Percentiles rank a stretch among this genome's conserved stretches.
These are phyloP conservation scores for Pemphigus obesinymphae DNA, from an alignment of 1,140 invertebrate genomes.

Conservation along the genomic window DNA sequence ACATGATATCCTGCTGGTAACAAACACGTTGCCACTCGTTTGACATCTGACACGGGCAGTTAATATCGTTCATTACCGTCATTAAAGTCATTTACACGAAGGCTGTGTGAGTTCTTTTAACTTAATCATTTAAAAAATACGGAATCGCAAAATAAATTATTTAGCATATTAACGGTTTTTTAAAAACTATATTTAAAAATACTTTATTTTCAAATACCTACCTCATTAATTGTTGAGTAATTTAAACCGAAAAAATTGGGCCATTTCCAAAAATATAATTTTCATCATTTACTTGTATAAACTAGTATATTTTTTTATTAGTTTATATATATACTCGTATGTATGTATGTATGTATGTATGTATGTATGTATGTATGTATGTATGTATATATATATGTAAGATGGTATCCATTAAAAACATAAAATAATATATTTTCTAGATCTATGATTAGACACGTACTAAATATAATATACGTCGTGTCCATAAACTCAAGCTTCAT, in stretches of 20 bases:
- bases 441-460: conserved; percentile 34
- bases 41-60: background rate
- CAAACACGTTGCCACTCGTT: background rate
- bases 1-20: background rate
- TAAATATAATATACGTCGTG: background rate
- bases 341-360: background rate
- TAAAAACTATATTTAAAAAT: background rate
- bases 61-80: background rate
- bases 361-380: background rate
- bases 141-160: background rate
- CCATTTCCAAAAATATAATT: background rate
- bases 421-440: background rate
- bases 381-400: background rate
- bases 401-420: background rate
- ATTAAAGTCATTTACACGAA: background rate
- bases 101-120: background rate
- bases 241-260: background rate
- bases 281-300: background rate
- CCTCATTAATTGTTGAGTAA: background rate
- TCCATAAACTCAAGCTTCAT: background rate
- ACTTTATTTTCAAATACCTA: no score
- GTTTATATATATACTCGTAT: background rate
- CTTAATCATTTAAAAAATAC: background rate
- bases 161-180: background rate
- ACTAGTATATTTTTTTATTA: background rate